phyloP scores from a whole-genome alignment of 2,888 invertebrate genomes.

The Yponomeuta plumbellus region DNA sequence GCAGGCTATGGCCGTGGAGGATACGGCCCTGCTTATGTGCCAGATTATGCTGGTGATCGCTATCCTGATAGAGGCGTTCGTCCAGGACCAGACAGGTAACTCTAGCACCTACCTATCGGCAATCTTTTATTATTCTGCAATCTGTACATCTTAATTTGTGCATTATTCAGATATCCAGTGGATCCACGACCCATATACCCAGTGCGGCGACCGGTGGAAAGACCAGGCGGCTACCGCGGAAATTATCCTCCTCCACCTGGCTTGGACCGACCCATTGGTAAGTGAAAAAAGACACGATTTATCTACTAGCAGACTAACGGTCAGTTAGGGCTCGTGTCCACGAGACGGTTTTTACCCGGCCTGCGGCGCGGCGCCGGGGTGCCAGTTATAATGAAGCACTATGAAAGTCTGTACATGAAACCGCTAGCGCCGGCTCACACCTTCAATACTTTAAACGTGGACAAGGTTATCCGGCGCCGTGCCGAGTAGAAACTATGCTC shows the following conservation, averaged over 20 bases:
- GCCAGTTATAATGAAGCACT: no score
- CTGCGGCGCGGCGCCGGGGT: no score
- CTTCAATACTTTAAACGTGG: no score
- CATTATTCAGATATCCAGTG: slow-evolving; percentile 47
- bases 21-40: slow-evolving; percentile 53
- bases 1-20: slow-evolving; percentile 63
- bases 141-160: not conserved
- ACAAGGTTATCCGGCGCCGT: no score
- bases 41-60: slow-evolving; percentile 55
- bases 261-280: slow-evolving; percentile 59
- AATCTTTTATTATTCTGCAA: not conserved
- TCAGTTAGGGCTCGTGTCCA: no score
- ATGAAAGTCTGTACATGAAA: no score
- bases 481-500: no score
- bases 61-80: slow-evolving; percentile 70
- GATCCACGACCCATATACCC: slow-evolving; percentile 63
- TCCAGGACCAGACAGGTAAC: slow-evolving; percentile 63
- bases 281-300: slow-evolving; percentile 12
- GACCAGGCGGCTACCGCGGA: slow-evolving; percentile 73
- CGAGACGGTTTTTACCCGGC: no score
- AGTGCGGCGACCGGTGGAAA: slow-evolving; percentile 51
- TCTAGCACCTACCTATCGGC: not conserved
- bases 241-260: slow-evolving; percentile 61
- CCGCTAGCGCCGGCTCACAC: no score
- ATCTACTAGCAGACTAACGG: no score